These are phyloP conservation scores for Drosophila mettleri DNA, from an alignment of 2,888 invertebrate species.

Conservation along the genomic window DNA sequence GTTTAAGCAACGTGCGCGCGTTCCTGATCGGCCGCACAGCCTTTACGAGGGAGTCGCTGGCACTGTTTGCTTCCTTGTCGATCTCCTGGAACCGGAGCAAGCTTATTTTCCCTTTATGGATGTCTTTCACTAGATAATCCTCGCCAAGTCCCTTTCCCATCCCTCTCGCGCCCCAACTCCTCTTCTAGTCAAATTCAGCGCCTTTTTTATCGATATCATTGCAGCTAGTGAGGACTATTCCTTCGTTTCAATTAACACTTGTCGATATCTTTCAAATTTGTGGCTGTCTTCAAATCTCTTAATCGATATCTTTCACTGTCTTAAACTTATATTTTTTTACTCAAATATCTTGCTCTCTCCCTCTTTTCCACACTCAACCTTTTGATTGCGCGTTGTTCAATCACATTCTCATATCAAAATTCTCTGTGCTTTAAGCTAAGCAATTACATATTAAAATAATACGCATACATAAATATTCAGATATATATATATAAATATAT, in stretches of 20 bases:
- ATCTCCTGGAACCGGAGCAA: slow-evolving; percentile 89
- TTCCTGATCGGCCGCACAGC: slow-evolving; percentile 93
- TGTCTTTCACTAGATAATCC: slow-evolving; percentile 85
- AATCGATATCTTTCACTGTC: neutral
- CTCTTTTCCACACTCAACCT: neutral
- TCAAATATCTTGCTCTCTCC: neutral
- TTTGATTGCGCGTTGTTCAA: slow-evolving; percentile 51
- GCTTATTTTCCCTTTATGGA: slow-evolving; percentile 94
- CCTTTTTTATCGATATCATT: neutral
- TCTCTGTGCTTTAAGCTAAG: slow-evolving; percentile 79
- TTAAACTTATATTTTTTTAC: neutral
- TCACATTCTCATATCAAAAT: slow-evolving; percentile 79
- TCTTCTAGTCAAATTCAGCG: slow-evolving; percentile 58
- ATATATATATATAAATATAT: slow-evolving; percentile 26
- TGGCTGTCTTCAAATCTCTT: neutral
- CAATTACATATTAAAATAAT: slow-evolving; percentile 59
- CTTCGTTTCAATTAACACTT: neutral
- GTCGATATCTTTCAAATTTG: neutral
- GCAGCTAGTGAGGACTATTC: neutral
- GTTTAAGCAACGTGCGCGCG: slow-evolving; percentile 89
- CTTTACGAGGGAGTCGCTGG: slow-evolving; percentile 94
- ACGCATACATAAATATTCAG: slow-evolving; percentile 40
- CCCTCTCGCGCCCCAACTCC: neutral
- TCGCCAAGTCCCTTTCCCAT: neutral
- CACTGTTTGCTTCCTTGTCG: slow-evolving; percentile 92